Evolutionary conservation across 2,797 vertebrate species (phyloP).

Genomic region (Hylomyscus alleni): DNA sequence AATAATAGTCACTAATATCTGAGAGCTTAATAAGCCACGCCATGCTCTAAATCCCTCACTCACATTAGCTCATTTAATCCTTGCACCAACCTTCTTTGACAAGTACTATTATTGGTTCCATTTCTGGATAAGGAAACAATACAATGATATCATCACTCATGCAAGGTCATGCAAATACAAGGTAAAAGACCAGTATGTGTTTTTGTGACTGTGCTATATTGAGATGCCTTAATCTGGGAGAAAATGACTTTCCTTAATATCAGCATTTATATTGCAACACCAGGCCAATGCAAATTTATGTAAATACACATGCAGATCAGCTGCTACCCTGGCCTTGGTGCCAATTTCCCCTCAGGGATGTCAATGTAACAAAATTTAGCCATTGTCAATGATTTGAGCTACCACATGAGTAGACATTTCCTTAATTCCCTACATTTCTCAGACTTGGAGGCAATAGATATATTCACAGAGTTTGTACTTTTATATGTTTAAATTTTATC

Average conservation of each 20-base stretch:
- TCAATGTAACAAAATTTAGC: conserved; percentile 76
- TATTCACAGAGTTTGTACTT: not conserved
- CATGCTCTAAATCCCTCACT: not conserved
- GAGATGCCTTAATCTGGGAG: conserved; percentile 47
- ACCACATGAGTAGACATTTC: conserved; percentile 71
- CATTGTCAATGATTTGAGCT: conserved; percentile 78
- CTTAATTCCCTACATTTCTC: conserved; percentile 76
- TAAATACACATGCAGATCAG: conserved; percentile 84
- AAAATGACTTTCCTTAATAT: conserved; percentile 74
- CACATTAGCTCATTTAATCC: not conserved
- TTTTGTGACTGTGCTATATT: not conserved
- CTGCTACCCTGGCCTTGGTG: conserved; percentile 74
- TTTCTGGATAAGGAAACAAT: conserved; percentile 38
- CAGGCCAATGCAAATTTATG: conserved; percentile 87
- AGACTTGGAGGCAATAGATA: conserved; percentile 55
- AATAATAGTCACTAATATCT: conserved; percentile 57
- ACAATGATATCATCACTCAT: not conserved
- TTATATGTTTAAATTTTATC: not conserved
- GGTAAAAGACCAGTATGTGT: not conserved
- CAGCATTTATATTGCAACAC: conserved; percentile 76
- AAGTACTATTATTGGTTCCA: not conserved
- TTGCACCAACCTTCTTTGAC: not conserved
- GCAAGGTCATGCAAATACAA: not conserved
- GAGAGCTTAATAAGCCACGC: not conserved
- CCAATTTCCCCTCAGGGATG: conserved; percentile 76